phyloP scores from a whole-genome alignment of 1,140 invertebrate genomes.

The Arctopsyche grandis region DNA sequence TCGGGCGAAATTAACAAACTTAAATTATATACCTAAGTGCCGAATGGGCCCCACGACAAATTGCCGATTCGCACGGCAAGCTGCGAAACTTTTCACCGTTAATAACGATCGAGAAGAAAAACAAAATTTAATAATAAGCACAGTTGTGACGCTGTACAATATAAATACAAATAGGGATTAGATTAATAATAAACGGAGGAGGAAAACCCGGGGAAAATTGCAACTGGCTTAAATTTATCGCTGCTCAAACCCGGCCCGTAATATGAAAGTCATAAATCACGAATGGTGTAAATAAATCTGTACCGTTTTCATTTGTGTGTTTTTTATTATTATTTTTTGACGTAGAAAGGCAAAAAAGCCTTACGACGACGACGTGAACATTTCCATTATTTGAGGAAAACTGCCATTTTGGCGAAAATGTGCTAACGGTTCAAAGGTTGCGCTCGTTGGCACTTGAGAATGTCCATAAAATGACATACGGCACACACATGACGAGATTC shows the following conservation, averaged over 20 bases:
- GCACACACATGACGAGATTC: no score
- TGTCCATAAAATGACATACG: no score
- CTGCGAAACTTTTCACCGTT: not conserved
- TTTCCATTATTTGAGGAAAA: not conserved
- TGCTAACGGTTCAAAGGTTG: not conserved
- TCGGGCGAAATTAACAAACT: not conserved
- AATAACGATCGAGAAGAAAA: not conserved
- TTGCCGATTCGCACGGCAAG: not conserved
- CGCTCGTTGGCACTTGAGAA: no score
- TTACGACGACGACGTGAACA: not conserved
- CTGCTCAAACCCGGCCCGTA: not conserved
- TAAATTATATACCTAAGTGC: not conserved
- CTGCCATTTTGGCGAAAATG: not conserved
- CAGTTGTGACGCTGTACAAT: not conserved
- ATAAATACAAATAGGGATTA: not conserved
- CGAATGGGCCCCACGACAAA: not conserved
- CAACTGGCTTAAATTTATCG: constrained; percentile 8
- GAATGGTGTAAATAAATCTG: constrained; percentile 9
- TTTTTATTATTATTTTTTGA: not conserved
- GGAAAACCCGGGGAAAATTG: not conserved
- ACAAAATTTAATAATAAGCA: not conserved
- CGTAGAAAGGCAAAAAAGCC: not conserved
- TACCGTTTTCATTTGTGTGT: not conserved
- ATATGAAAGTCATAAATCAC: constrained; percentile 15
- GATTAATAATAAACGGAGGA: not conserved